A percentile compares a stretch with the other conserved stretches of the same genome.
Evolutionary conservation across 1,140 invertebrate species (phyloP).

Genomic region (Anastrepha ludens): DNA sequence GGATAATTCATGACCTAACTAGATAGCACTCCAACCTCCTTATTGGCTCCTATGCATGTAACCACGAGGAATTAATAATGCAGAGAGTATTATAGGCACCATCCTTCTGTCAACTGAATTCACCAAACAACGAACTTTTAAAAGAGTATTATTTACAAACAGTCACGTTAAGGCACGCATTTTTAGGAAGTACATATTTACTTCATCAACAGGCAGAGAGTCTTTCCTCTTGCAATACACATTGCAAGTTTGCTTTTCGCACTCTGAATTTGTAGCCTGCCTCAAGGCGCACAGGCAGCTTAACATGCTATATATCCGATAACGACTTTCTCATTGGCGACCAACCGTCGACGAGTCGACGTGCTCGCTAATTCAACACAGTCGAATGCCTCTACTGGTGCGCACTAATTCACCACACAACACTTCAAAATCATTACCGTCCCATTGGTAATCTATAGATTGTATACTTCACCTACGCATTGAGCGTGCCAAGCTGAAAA

Average conservation of each 20-base stretch:
- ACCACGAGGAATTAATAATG: too few species aligned
- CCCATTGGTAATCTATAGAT: not conserved
- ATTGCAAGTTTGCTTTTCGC: not conserved
- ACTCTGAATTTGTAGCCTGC: not conserved
- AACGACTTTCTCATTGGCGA: conserved; percentile 13
- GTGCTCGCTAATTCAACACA: not conserved
- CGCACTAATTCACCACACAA: conserved; percentile 36
- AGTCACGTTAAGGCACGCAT: not conserved
- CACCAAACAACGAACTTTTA: not conserved
- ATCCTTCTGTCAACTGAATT: not conserved
- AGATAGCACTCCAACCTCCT: too few species aligned
- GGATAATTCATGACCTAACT: too few species aligned
- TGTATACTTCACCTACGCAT: not conserved
- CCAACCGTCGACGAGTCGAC: not conserved
- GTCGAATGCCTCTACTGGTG: conserved; percentile 6
- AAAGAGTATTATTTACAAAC: conserved; percentile 12
- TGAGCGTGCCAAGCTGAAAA: not conserved
- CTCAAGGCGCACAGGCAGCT: conserved; percentile 21
- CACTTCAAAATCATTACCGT: not conserved
- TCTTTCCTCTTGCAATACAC: not conserved
- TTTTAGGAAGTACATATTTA: not conserved
- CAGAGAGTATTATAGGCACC: too few species aligned
- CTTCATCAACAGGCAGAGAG: conserved; percentile 35
- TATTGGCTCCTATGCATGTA: too few species aligned
- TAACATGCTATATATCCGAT: not conserved